Evolutionary conservation across 2,888 invertebrate species (phyloP), one percentile per base, ranked within the genome.

Genomic region (Mesorhabditis spiculigera): DNA sequence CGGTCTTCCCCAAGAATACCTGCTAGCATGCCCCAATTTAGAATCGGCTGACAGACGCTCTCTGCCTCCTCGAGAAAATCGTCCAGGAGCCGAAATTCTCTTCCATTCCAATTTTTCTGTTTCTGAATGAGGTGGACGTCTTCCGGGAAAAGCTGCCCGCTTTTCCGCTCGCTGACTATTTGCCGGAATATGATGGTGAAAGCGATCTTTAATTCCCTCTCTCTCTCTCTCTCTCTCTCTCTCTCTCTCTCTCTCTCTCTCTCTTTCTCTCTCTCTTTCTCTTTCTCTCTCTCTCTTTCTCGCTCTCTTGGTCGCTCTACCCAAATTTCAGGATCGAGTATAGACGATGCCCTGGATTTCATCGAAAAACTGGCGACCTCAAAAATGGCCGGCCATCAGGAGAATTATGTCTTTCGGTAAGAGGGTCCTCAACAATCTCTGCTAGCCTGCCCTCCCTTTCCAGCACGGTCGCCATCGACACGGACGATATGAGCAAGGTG

Each of bases 101-200:
- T n/a, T 67, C 74, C 6, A 80, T 76, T 43, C 80, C 80, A 0
- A 73, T 82, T 6, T 80, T 78, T 43, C 63, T 82, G 43, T 82
- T 82, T 65, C 69, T 82, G 44, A 82, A 82, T 69, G 82, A 82
- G 70, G 69, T 75, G 5, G 82, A 82, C 66, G 80, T 82, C 3
- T 82, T 82, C 58, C 72, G 73, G 8, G 78, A 82, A 68, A 82
- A 82, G 66, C 70, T 82, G 16, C 44, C 63, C 5, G 73, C 70
- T 5, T 67, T 79, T 64, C 78, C 79, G 4, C 67, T 82, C 8
- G 62, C 68, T n/a, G 71, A 79, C 5, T 80, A 73, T 62, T 68
- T 74, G 45, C 63, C 73, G 8, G 73, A 74, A 6, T 81, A 74
- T 45, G 45, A 71, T 50, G 81, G 81, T 81, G 45, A 50, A 50